Percentiles rank a stretch among this genome's conserved stretches.
Evolutionary conservation across 2,797 vertebrate genomes (phyloP).

Genomic region (Kryptolebias ocellatus): DNA sequence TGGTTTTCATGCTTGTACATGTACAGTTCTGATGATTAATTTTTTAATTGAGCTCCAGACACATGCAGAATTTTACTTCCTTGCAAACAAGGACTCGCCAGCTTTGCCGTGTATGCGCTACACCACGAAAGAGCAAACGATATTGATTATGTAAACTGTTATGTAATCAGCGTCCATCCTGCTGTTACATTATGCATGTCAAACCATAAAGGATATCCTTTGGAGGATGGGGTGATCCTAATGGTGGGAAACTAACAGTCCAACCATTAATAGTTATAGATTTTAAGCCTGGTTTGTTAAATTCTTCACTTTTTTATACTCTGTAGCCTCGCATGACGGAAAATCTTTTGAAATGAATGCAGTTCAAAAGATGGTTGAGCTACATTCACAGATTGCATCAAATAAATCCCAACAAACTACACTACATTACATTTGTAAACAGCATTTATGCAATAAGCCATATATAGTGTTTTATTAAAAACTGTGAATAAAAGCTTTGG

Average conservation of each 20-base stretch:
- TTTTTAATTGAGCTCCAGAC: background rate
- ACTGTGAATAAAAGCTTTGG: too few species aligned
- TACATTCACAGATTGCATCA: conserved; percentile 21
- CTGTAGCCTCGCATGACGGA: background rate
- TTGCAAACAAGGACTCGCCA: conserved; percentile 15
- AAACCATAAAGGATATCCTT: conserved; percentile 30
- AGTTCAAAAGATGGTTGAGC: conserved; percentile 26
- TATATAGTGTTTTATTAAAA: too few species aligned
- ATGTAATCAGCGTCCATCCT: conserved; percentile 43
- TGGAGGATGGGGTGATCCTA: conserved; percentile 22
- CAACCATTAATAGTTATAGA: background rate
- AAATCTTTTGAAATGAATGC: conserved; percentile 35
- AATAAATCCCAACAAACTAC: conserved; percentile 45
- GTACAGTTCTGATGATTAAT: conserved; percentile 2
- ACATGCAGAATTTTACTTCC: conserved; percentile 28
- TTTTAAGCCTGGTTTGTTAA: background rate
- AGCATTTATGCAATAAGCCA: background rate
- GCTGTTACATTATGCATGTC: conserved; percentile 51
- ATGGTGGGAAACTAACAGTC: conserved; percentile 18
- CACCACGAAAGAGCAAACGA: conserved; percentile 39
- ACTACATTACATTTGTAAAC: conserved; percentile 39
- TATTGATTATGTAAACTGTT: conserved; percentile 54
- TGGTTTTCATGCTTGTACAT: conserved; percentile 19
- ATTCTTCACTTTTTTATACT: conserved; percentile 3
- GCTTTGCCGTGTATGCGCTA: conserved; percentile 31